A percentile compares a stretch with the other conserved stretches of the same genome.
Evolutionary conservation across 2,797 vertebrate species (phyloP).

Genomic region (Argyrosomus regius): DNA sequence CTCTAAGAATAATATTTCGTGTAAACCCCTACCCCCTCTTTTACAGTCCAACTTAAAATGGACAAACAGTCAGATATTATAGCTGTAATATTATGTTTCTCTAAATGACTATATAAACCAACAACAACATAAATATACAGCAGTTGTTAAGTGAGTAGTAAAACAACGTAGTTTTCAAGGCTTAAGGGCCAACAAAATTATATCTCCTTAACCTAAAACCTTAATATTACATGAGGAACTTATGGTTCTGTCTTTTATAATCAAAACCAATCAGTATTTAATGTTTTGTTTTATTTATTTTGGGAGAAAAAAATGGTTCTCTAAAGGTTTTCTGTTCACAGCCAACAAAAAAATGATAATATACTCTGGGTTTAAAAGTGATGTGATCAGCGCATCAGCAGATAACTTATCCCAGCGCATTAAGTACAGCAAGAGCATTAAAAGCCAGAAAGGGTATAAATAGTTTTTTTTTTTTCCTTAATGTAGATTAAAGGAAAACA

Average conservation of each 20-base stretch:
- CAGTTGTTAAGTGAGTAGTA: neutral
- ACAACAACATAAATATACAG: neutral
- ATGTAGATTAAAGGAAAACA: constrained; percentile 29
- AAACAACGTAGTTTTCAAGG: neutral
- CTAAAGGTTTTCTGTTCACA: neutral
- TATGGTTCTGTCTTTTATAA: neutral
- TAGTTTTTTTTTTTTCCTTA: neutral
- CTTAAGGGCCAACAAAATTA: neutral
- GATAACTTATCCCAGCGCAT: neutral
- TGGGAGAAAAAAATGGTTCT: too few relatives aligned
- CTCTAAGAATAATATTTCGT: neutral
- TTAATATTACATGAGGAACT: neutral
- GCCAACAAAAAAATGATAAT: constrained; percentile 15
- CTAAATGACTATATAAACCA: neutral
- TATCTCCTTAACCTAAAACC: neutral
- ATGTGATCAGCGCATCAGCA: constrained; percentile 28
- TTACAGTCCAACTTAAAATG: neutral
- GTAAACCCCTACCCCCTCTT: neutral
- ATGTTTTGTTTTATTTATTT: too few relatives aligned
- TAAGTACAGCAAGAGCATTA: constrained; percentile 24
- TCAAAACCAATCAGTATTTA: neutral
- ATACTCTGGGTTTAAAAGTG: constrained; percentile 23
- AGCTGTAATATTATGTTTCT: neutral
- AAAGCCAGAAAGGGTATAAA: constrained; percentile 7
- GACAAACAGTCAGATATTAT: neutral